Evolutionary conservation across 2,797 vertebrate species (phyloP).

Genomic region (Oceanodroma leucorhoa): DNA sequence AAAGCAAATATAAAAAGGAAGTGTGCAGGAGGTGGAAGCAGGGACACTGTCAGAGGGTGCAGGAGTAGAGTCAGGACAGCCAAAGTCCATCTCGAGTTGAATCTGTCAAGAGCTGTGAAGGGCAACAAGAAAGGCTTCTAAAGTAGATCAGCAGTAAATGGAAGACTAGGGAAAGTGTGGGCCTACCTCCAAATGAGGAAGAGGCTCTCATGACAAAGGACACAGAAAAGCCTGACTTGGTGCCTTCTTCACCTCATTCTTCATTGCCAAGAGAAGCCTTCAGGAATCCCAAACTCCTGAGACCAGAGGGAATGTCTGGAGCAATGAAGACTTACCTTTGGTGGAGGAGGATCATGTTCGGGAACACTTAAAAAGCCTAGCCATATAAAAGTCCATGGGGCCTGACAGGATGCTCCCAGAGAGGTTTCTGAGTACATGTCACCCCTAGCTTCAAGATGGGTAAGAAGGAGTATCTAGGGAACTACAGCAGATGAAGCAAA

Average conservation of each 20-base stretch:
- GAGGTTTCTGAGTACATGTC: not conserved
- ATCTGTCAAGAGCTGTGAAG: not conserved
- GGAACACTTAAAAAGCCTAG: not conserved
- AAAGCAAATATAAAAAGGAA: not conserved
- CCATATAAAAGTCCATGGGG: not conserved
- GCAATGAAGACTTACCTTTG: not conserved
- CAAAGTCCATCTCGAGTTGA: not conserved
- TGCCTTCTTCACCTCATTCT: not conserved
- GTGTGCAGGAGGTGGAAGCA: not conserved
- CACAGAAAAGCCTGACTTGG: not conserved
- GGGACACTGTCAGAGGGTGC: not conserved
- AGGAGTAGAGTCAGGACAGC: not conserved
- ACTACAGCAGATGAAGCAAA: not conserved
- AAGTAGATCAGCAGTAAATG: not conserved
- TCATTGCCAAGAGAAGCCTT: not conserved
- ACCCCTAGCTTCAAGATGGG: not conserved
- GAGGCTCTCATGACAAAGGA: not conserved
- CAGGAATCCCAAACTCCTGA: not conserved
- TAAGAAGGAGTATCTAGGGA: not conserved
- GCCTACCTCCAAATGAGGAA: not conserved
- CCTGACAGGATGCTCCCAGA: not conserved
- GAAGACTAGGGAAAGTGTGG: not conserved
- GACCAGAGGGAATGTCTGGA: not conserved
- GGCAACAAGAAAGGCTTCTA: not conserved
- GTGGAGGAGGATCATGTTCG: not conserved